A percentile compares a stretch with the other conserved stretches of the same genome.
Conservation (phyloP, 2,888 invertebrate genomes). For the Heliconius ismenius region DNA sequence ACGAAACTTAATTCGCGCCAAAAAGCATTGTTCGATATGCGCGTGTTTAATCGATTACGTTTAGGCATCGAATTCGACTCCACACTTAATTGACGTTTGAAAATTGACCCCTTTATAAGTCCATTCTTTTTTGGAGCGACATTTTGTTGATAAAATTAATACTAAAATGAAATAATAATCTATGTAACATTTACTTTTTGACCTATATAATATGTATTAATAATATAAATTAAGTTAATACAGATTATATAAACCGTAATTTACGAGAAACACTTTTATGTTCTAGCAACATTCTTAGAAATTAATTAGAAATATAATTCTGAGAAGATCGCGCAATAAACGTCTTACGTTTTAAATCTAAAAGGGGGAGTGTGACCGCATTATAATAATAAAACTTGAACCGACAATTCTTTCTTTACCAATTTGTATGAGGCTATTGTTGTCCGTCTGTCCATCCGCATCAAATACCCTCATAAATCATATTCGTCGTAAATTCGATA, state of each 20-base stretch:
- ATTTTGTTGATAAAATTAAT: background rate
- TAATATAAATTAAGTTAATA: background rate
- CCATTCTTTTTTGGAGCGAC: slow-evolving; percentile 6
- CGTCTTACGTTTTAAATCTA: slow-evolving; percentile 56
- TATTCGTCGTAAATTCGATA: slow-evolving; percentile 79
- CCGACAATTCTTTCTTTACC: slow-evolving; percentile 61
- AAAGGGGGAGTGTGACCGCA: slow-evolving; percentile 68
- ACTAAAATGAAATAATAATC: slow-evolving; percentile 2
- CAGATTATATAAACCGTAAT: background rate
- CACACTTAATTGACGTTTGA: slow-evolving; percentile 54
- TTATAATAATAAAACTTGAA: slow-evolving; percentile 73
- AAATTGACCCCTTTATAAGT: slow-evolving; percentile 45
- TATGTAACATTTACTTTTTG: background rate
- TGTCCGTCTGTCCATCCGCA: slow-evolving; percentile 76
- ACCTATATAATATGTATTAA: background rate
- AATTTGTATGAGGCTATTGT: slow-evolving; percentile 72
- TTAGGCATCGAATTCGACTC: slow-evolving; percentile 70
- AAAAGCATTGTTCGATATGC: slow-evolving; percentile 65
- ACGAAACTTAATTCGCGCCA: slow-evolving; percentile 50
- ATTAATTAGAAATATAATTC: slow-evolving; percentile 49
- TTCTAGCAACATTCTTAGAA: background rate
- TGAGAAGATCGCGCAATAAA: slow-evolving; percentile 67
- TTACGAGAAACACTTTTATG: background rate
- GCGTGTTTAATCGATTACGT: slow-evolving; percentile 78
- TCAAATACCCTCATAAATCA: slow-evolving; percentile 79